Evolutionary conservation across 1,140 invertebrate species (phyloP), one percentile per base, ranked within the genome.

Genomic region (Drosophila pallidifrons): DNA sequence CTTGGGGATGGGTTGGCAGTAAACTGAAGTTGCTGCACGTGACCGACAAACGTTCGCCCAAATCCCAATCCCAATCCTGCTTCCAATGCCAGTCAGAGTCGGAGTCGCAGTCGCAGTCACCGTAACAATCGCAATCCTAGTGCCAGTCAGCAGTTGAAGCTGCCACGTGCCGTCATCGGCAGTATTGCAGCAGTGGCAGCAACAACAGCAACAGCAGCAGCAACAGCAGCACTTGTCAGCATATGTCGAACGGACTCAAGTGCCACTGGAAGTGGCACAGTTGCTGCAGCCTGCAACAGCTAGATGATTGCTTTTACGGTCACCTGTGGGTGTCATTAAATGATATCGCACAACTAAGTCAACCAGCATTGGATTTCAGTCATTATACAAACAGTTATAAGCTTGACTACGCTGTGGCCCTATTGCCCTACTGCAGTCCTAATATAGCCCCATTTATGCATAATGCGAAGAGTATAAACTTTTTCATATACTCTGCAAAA

Each of bases 21-120:
- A 77, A 88, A 77, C 65, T 88, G 80, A 87, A 87, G 83, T 88
- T 80, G 80, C 43, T 59, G 83, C 83, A 87, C 83, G 83, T 87
- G 83, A 79, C 85, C 80, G 75, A 77, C 83, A 88, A 88, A 88
- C 85, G 85, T 55, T 88, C 59, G 82, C 13, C 43, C 59, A 61
- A 47, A 11, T 45, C 28, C 28, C 59, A 61, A 47, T 16, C 59
- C 28, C 28, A 57, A 28, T n/a, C 41, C 41, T n/a, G 41, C 41
- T 13, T 13, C 35, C 45, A 41, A 11, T 30, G n/a, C 15, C 46
- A 51, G 13, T 38, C 32, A 35, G 32, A 55, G 38, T 58, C 30
- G 10, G 13, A 61, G 15, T 47, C 13, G 7, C 30, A 20, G 32
- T 57, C 51, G 41, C 11, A 25, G 28, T 69, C 30, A 32, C 20